Percentiles rank a stretch among this genome's conserved stretches.
Evolutionary conservation across 1,140 invertebrate species (phyloP).

Genomic region (Diorhabda carinulata): DNA sequence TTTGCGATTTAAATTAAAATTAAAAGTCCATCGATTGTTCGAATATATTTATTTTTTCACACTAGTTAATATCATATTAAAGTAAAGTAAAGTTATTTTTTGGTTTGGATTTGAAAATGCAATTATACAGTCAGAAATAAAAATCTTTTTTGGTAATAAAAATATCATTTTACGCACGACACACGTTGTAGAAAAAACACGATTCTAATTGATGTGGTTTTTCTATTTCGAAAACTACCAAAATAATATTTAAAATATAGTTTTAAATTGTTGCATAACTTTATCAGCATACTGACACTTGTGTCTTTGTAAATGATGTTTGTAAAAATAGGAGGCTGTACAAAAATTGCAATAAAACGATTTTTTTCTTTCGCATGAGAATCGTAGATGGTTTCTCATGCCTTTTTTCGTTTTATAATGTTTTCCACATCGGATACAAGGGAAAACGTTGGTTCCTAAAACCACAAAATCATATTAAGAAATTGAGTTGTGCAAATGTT

Average conservation of each 20-base stretch:
- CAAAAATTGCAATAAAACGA: constrained; percentile 9
- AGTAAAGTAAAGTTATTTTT: no score
- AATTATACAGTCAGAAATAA: no score
- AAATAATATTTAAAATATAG: neutral
- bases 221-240: neutral
- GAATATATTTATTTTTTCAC: no score
- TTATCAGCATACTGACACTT: neutral
- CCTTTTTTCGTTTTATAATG: constrained; percentile 5
- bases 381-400: constrained; percentile 5
- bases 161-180: no score
- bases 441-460: neutral
- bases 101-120: no score
- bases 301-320: constrained; percentile 6
- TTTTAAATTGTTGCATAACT: neutral
- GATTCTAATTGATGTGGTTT: no score
- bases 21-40: no score
- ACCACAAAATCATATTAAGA: neutral
- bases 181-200: no score
- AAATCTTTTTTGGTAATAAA: no score
- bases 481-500: no score
- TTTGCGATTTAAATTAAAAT: no score
- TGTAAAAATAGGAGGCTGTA: constrained; percentile 8
- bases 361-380: constrained; percentile 10
- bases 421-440: constrained; percentile 9
- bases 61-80: no score